phyloP scores from a whole-genome alignment of 2,113 vertebrate genomes.

The Ptychochromis oligacanthus region DNA sequence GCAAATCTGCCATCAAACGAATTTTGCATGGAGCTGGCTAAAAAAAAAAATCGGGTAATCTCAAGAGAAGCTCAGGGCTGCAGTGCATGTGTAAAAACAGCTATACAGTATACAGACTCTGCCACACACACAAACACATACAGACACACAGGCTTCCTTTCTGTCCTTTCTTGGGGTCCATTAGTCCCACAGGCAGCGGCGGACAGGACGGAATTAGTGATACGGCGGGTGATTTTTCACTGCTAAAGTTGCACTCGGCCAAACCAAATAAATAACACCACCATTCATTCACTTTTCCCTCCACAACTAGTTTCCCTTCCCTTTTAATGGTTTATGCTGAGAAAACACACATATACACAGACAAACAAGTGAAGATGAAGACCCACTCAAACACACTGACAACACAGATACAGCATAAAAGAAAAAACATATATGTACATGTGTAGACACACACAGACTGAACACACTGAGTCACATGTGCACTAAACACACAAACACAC shows the following conservation, averaged over 20 bases:
- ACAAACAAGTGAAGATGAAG: conserved; percentile 28
- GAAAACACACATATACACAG: conserved; percentile 38
- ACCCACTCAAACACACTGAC: conserved; percentile 16
- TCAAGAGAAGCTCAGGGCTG: neutral
- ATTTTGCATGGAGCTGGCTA: fast-evolving
- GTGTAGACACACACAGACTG: conserved; percentile 9
- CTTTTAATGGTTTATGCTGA: conserved; percentile 17
- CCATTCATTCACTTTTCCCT: conserved; percentile 59
- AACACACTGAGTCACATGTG: neutral
- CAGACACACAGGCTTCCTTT: conserved; percentile 36
- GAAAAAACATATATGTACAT: conserved; percentile 15
- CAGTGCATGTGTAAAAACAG: neutral
- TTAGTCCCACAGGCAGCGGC: conserved; percentile 33
- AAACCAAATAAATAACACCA: conserved; percentile 74
- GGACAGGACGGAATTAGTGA: conserved; percentile 70
- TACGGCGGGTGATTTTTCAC: conserved; percentile 63
- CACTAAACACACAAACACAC: conserved; percentile 36
- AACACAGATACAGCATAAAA: conserved; percentile 4
- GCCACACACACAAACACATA: conserved; percentile 38
- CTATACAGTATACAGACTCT: neutral
- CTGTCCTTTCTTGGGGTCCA: conserved; percentile 19
- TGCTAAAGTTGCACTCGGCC: conserved; percentile 47
- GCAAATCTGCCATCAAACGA: neutral
- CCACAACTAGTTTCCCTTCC: conserved; percentile 25
- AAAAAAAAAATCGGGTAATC: neutral